Conservation (phyloP, 1,140 invertebrate genomes). For the Megathymus violae region DNA sequence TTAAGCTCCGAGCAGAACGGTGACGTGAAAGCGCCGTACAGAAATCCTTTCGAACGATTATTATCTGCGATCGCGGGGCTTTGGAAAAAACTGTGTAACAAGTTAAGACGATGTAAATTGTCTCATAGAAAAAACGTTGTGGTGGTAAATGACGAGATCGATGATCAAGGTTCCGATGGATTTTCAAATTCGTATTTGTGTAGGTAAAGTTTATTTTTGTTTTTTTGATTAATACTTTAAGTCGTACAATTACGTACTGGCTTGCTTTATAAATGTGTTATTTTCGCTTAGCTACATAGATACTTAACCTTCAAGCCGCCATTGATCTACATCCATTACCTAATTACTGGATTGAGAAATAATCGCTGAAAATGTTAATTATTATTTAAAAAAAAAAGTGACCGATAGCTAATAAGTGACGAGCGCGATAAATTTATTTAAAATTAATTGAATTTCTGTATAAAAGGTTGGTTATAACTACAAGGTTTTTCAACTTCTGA, state of each 20-base stretch:
- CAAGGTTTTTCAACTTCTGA: no score
- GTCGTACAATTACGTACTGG: not conserved
- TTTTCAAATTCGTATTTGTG: conserved; percentile 62
- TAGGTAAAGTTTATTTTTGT: conserved; percentile 64
- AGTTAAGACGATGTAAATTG: conserved; percentile 43
- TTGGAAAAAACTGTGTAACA: conserved; percentile 50
- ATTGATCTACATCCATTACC: no score
- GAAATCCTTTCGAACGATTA: conserved; percentile 48
- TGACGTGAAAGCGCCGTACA: conserved; percentile 32
- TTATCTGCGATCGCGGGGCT: conserved; percentile 46
- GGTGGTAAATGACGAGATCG: conserved; percentile 33
- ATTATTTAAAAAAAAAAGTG: no score
- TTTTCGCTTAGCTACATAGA: no score
- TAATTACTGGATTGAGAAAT: not conserved
- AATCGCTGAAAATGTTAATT: no score
- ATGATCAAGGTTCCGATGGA: conserved; percentile 38
- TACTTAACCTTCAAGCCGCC: no score
- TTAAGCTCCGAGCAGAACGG: conserved; percentile 42
- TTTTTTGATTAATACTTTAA: conserved; percentile 25
- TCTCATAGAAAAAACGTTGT: conserved; percentile 27
- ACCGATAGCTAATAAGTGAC: no score
- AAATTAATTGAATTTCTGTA: no score
- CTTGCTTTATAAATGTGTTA: no score
- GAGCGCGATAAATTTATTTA: no score
- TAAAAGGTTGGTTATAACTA: no score